These are phyloP conservation scores for Hippoglossus hippoglossus DNA, from an alignment of 2,797 vertebrate genomes.

Conservation along the genomic window DNA sequence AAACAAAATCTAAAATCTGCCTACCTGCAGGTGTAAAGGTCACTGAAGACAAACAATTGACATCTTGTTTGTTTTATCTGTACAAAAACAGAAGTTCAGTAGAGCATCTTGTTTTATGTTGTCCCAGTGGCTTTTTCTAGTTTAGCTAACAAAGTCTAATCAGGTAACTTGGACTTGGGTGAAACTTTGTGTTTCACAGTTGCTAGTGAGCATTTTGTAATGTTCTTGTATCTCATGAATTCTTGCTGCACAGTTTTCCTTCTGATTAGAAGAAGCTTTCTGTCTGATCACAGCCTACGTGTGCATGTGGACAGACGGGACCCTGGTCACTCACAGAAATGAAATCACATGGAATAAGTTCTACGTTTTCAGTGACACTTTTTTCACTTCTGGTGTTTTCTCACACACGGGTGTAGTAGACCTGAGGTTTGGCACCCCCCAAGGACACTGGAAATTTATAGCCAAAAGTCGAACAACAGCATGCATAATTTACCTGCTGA, in stretches of 20 bases:
- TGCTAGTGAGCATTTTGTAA: background rate
- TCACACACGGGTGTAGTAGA: slow-evolving; percentile 12
- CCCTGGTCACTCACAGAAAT: slow-evolving; percentile 5
- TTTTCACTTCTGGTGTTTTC: slow-evolving; percentile 13
- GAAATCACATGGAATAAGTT: slow-evolving; percentile 1
- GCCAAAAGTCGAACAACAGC: slow-evolving; percentile 46
- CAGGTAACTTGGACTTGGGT: too few relatives aligned
- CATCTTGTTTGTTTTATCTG: background rate
- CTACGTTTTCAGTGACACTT: background rate
- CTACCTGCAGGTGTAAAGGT: background rate
- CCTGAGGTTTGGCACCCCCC: slow-evolving; percentile 29
- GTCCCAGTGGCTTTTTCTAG: background rate
- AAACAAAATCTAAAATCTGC: background rate
- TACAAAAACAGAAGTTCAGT: background rate
- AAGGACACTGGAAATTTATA: slow-evolving; percentile 42
- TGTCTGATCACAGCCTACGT: background rate
- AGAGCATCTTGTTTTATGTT: background rate
- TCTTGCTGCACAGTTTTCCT: slow-evolving; percentile 2
- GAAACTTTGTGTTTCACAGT: slow-evolving; percentile 3
- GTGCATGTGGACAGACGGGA: slow-evolving; percentile 9
- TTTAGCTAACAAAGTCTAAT: background rate
- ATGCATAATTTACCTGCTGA: slow-evolving; percentile 59
- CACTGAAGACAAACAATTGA: too few relatives aligned
- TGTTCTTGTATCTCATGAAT: background rate
- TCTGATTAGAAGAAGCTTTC: background rate